These are phyloP conservation scores for Atrina japonica DNA, from an alignment of 2,888 invertebrate genomes.

Conservation along the genomic window DNA sequence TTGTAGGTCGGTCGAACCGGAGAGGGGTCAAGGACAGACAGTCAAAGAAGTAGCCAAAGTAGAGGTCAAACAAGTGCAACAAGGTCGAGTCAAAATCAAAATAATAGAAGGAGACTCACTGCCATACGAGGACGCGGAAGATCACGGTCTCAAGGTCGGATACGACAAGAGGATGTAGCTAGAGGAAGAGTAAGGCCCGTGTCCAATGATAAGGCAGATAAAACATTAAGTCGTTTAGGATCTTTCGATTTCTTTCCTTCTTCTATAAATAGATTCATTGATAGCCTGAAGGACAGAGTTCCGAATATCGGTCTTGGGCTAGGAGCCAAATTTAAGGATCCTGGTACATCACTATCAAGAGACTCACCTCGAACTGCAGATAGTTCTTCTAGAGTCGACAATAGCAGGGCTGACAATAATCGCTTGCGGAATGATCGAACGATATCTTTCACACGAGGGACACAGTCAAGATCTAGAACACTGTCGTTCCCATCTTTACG, in stretches of 20 bases:
- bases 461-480: no score
- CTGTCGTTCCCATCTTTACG: no score
- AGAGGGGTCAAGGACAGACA: no score
- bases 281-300: slow-evolving; percentile 10
- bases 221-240: not conserved
- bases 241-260: slow-evolving; percentile 10
- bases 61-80: no score
- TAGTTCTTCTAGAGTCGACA: not conserved
- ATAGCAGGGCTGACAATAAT: no score
- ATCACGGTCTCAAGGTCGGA: slow-evolving; percentile 2
- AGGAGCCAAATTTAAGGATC: slow-evolving; percentile 11
- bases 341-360: slow-evolving; percentile 1
- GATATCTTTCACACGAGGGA: no score
- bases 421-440: no score
- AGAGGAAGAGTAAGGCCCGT: slow-evolving; percentile 11
- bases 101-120: not conserved
- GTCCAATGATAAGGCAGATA: slow-evolving; percentile 5
- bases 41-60: no score
- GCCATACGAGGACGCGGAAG: not conserved
- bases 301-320: slow-evolving; percentile 28
- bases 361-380: not conserved
- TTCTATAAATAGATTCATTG: slow-evolving; percentile 20
- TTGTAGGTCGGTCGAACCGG: no score
- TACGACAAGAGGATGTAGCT: not conserved
- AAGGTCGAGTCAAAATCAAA: not conserved